phyloP scores from a whole-genome alignment of 1,140 invertebrate species.

The Scaptomyza graminum region DNA sequence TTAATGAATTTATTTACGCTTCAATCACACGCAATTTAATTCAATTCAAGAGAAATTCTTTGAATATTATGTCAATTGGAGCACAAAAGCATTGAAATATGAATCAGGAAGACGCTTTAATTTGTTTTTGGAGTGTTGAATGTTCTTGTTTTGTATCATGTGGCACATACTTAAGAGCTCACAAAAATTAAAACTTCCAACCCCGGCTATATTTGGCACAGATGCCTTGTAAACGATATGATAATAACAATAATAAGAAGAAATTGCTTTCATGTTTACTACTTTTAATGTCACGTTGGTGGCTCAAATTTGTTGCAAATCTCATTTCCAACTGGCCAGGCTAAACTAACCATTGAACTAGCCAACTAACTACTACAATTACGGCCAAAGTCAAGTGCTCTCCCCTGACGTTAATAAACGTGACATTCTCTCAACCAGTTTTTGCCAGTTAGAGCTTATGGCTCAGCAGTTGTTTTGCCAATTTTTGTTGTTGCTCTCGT shows the following conservation, averaged over 20 bases:
- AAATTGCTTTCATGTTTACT: slow-evolving; percentile 21
- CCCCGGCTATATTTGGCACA: not conserved
- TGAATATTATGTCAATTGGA: slow-evolving; percentile 31
- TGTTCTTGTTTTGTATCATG: slow-evolving; percentile 12
- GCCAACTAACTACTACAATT: slow-evolving; percentile 32
- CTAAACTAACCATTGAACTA: slow-evolving; percentile 1
- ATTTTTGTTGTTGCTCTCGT: no score
- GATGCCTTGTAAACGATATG: slow-evolving; percentile 9
- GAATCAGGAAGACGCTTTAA: not conserved
- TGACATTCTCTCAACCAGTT: slow-evolving; percentile 28
- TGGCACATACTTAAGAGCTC: slow-evolving; percentile 59
- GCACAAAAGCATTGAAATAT: slow-evolving; percentile 15
- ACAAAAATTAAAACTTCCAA: not conserved
- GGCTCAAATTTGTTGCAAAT: slow-evolving; percentile 37
- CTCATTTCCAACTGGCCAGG: not conserved
- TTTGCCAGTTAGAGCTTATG: slow-evolving; percentile 53
- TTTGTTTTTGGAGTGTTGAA: not conserved
- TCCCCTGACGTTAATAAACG: slow-evolving; percentile 59
- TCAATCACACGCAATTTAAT: slow-evolving; percentile 72
- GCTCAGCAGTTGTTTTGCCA: slow-evolving; percentile 15
- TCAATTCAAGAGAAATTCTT: slow-evolving; percentile 61
- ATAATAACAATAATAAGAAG: not conserved
- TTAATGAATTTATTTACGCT: slow-evolving; percentile 76
- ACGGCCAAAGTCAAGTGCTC: slow-evolving; percentile 37
- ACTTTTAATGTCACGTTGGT: slow-evolving; percentile 36